Base-by-base conservation (phyloP, 2,797 vertebrate genomes). In the Thamnophis elegans region DNA sequence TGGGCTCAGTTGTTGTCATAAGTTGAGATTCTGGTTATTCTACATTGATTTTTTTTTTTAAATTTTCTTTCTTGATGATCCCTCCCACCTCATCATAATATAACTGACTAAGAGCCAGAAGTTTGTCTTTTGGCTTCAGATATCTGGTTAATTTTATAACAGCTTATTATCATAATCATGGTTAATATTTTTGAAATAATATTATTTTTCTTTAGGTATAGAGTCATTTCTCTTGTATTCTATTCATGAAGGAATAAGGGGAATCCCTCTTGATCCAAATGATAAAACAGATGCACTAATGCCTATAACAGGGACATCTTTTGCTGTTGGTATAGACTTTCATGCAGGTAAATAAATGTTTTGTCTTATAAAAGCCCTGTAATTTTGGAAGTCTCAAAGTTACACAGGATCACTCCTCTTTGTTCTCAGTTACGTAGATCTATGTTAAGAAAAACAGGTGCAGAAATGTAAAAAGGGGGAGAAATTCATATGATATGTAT, bases 151-250 rank as follows among this genome's bases (percentile, higher is more conserved):
- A 32, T 55, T 87, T 47, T 20, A 36, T 59, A 55, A 85, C 26
- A 28, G 20, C 16, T 55, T 32, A 5, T 42, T 3, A 20, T 89
- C 3, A 36, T 58, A 36, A 42, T 59, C 28, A 25, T 42, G 82
- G 5, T 87, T 51, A 93, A 5, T 0, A 25, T 0, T 87, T 91
- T 90, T 78, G 20, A 3, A 91, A 0, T 93, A 59, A 94, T 26
- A 0, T 59, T 14, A 93, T 90, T 94, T 82, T 93, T 89, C 94
- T 93, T 7, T 94, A 99, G 99, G 99, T 93, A 98, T 99, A 92
- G 99, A 99, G 94, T 99, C 99, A 16, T 99, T 99, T 96, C 97
- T 99, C 88, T 99, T 99, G 98, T 99, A 99, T 94, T 99, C 99
- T 82, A 98, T 99, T 95, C 98, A 99, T 78, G 99, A 99, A 97